phyloP scores from a whole-genome alignment of 2,113 vertebrate genomes.

The Aegotheles bennettii region DNA sequence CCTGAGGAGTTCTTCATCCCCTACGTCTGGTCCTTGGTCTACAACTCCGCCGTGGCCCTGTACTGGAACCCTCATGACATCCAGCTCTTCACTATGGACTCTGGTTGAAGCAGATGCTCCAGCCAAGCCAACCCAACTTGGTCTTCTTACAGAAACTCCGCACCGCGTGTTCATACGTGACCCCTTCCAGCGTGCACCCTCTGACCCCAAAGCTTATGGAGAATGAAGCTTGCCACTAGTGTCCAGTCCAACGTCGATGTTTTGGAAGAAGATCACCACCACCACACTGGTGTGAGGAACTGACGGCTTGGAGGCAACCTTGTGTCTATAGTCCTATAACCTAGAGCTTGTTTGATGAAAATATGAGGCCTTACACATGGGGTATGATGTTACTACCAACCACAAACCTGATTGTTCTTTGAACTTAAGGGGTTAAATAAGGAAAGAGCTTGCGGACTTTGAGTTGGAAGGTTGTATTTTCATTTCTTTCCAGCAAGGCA shows the following conservation, averaged over 20 bases:
- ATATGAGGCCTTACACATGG: slow-evolving; percentile 32
- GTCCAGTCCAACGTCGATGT: not conserved
- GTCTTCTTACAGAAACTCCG: not conserved
- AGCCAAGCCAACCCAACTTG: not conserved
- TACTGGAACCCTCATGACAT: slow-evolving; percentile 91
- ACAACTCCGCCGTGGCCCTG: slow-evolving; percentile 89
- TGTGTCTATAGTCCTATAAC: slow-evolving; percentile 57
- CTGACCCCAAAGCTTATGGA: not conserved
- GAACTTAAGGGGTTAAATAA: not conserved
- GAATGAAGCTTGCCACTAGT: not conserved
- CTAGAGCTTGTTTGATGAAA: slow-evolving; percentile 51
- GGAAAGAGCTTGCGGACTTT: not conserved
- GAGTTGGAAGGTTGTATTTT: not conserved
- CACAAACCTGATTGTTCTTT: not conserved
- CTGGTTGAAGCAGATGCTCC: slow-evolving; percentile 71
- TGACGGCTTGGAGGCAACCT: not conserved
- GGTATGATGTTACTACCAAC: slow-evolving; percentile 14
- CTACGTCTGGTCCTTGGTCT: slow-evolving; percentile 96
- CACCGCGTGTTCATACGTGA: not conserved
- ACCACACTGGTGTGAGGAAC: not conserved
- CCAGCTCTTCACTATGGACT: slow-evolving; percentile 95
- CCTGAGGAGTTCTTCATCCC: slow-evolving; percentile 98
- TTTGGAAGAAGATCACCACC: not conserved
- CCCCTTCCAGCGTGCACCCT: not conserved
- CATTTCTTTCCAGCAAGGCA: not conserved